A percentile compares a stretch with the other conserved stretches of the same genome.
These are phyloP conservation scores for Saxicola maurus DNA, from an alignment of 2,797 vertebrate species.

Conservation along the genomic window DNA sequence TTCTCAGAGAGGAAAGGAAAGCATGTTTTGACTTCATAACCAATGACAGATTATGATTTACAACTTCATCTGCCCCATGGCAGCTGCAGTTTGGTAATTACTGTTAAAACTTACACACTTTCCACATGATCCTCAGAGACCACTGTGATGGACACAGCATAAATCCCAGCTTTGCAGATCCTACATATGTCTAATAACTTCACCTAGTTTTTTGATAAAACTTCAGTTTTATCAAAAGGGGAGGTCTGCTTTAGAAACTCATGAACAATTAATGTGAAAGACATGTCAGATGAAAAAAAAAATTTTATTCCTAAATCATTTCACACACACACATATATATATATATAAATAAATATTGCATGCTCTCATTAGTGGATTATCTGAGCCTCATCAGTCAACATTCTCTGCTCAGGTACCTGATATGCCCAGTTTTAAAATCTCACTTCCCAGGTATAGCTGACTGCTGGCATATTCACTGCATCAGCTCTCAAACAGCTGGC, in stretches of 20 bases:
- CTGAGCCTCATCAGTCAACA: background rate
- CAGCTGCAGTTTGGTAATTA: background rate
- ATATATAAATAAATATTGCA: background rate
- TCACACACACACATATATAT: background rate
- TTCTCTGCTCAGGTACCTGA: background rate
- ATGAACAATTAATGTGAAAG: background rate
- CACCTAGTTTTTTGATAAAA: background rate
- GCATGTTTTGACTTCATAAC: background rate
- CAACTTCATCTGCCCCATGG: background rate
- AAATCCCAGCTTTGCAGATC: background rate
- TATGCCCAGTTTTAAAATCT: constrained; percentile 2
- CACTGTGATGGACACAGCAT: background rate
- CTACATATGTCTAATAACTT: background rate
- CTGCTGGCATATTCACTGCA: constrained; percentile 29
- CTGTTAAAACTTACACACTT: background rate
- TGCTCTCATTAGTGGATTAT: background rate
- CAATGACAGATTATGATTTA: background rate
- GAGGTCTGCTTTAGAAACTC: background rate
- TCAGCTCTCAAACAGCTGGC: constrained; percentile 23
- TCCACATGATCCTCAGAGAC: background rate
- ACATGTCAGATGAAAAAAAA: background rate
- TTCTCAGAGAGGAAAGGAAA: background rate
- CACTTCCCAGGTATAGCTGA: background rate
- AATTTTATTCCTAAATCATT: background rate
- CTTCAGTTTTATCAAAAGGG: background rate